A percentile compares a stretch with the other conserved stretches of the same genome.
phyloP scores from a whole-genome alignment of 64 coral and sea anemone genomes.

The Porites australiensis region DNA sequence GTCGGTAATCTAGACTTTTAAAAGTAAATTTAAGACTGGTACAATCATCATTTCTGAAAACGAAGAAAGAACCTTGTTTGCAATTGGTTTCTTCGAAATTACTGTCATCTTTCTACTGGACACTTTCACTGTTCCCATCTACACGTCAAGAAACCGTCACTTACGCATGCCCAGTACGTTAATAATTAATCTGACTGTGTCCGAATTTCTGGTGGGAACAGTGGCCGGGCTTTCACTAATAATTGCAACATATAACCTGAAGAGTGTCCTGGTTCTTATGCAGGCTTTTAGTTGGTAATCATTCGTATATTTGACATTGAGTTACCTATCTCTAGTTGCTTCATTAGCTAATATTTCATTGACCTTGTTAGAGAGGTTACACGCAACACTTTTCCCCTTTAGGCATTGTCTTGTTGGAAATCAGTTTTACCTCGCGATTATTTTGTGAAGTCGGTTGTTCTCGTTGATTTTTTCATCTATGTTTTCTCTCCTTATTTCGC shows the following conservation, averaged over 20 bases:
- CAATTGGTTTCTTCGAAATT: background rate
- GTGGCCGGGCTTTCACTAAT: background rate
- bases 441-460: background rate
- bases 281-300: background rate
- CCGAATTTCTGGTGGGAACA: background rate
- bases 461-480: background rate
- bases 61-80: background rate
- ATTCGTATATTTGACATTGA: background rate
- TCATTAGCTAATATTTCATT: background rate
- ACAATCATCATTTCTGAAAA: no score
- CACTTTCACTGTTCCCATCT: no score
- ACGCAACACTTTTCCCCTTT: background rate
- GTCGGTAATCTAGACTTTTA: no score
- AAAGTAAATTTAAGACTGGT: no score
- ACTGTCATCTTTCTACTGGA: background rate
- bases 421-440: background rate
- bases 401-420: background rate
- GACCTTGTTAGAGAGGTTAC: background rate
- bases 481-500: background rate
- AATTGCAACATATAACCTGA: background rate
- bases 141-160: no score
- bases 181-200: no score
- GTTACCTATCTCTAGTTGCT: background rate
- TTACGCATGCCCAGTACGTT: no score
- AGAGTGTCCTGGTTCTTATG: no score